Conservation (phyloP, 2,888 invertebrate genomes). For the Cataglyphis rosenhaueri region DNA sequence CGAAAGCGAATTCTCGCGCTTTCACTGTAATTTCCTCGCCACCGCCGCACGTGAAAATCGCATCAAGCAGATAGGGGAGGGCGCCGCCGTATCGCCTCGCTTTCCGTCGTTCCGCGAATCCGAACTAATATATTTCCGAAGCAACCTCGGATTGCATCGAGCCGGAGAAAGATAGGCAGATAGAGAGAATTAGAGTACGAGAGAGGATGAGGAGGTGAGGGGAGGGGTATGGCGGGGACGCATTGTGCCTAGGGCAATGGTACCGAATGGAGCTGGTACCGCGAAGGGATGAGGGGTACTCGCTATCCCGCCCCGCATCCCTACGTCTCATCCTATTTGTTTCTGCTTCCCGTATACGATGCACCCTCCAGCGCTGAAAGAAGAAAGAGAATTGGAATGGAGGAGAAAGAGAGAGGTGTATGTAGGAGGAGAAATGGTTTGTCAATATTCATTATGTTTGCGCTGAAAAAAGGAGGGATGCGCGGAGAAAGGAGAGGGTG, state of each 20-base stretch:
- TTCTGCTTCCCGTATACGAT: constrained; percentile 74
- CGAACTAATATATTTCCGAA: constrained; percentile 80
- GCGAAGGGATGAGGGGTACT: constrained; percentile 72
- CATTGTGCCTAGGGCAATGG: constrained; percentile 76
- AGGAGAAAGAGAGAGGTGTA: constrained; percentile 6
- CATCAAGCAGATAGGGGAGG: constrained; percentile 69
- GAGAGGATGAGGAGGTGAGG: constrained; percentile 53
- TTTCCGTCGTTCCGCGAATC: constrained; percentile 77
- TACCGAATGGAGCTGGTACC: constrained; percentile 65
- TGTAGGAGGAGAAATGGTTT: constrained; percentile 66
- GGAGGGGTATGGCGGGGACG: constrained; percentile 65
- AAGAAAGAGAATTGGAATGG: constrained; percentile 29
- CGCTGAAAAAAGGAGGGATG: constrained; percentile 66
- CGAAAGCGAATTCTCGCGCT: constrained; percentile 78
- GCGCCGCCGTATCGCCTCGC: constrained; percentile 72
- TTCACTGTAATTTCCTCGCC: constrained; percentile 77
- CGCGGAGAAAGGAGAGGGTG: background rate
- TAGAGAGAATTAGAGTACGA: constrained; percentile 54
- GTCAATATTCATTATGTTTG: constrained; percentile 80
- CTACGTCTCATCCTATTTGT: constrained; percentile 78
- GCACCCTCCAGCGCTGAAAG: constrained; percentile 68
- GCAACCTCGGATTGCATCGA: constrained; percentile 78
- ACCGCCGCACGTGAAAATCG: constrained; percentile 76
- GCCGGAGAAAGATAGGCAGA: constrained; percentile 63
- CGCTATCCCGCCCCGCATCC: constrained; percentile 56